phyloP scores from a whole-genome alignment of 2,888 invertebrate genomes.

The Merodon equestris region DNA sequence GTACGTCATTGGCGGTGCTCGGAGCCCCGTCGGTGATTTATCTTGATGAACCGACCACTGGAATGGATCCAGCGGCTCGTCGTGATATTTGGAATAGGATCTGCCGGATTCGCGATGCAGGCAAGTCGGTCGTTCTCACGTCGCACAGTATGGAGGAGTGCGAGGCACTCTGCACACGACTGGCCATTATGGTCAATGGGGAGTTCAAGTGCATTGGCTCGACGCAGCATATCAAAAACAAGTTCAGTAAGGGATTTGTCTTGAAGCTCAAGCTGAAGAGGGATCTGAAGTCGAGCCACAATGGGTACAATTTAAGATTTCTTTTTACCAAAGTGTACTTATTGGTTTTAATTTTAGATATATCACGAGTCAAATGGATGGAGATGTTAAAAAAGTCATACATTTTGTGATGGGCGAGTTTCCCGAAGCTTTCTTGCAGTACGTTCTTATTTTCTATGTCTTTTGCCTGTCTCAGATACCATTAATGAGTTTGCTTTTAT shows the following conservation, averaged over 20 bases:
- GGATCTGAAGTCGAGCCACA: conserved; percentile 23
- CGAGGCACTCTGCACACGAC: conserved; percentile 88
- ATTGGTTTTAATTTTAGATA: too few species aligned
- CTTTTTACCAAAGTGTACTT: too few species aligned
- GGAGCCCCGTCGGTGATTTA: conserved; percentile 85
- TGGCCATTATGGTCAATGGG: conserved; percentile 91
- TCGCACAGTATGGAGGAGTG: conserved; percentile 94
- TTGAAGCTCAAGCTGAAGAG: conserved; percentile 79
- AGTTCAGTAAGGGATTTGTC: conserved; percentile 81
- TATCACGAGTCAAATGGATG: conserved; percentile 68
- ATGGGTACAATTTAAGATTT: too few species aligned
- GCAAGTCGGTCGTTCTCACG: conserved; percentile 88
- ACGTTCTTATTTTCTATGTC: conserved; percentile 71
- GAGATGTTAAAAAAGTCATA: conserved; percentile 72
- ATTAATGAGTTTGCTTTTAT: conserved; percentile 37
- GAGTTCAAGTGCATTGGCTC: conserved; percentile 87
- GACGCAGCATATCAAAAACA: conserved; percentile 87
- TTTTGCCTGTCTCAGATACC: not conserved
- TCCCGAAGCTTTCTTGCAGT: conserved; percentile 74
- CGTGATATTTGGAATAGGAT: conserved; percentile 90
- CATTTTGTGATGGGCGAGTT: conserved; percentile 73
- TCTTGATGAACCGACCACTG: conserved; percentile 84
- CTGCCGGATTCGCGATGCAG: conserved; percentile 83
- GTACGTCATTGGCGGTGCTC: conserved; percentile 85
- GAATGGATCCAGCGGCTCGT: conserved; percentile 80